These are phyloP conservation scores for Atrina japonica DNA, from an alignment of 2,888 invertebrate genomes.

Conservation along the genomic window DNA sequence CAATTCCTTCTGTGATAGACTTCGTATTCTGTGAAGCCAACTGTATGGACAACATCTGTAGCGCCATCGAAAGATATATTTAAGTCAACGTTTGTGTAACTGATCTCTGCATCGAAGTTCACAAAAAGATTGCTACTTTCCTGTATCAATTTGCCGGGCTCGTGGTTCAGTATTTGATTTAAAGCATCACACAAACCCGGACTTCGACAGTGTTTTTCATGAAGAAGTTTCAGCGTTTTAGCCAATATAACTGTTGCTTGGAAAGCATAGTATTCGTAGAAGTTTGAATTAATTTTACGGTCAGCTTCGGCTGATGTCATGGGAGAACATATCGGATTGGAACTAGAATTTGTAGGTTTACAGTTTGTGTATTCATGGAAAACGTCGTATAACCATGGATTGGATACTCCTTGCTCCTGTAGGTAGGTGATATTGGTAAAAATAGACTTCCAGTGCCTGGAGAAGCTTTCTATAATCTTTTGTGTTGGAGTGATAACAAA, in stretches of 20 bases:
- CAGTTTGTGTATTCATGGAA: conserved; percentile 5
- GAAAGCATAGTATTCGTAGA: conserved; percentile 47
- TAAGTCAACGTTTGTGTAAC: neutral
- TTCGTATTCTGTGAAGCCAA: conserved; percentile 27
- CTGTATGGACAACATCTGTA: neutral
- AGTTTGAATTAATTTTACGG: too few relatives aligned
- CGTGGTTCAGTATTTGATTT: neutral
- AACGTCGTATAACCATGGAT: conserved; percentile 39
- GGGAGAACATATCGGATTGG: neutral
- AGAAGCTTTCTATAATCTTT: conserved; percentile 17
- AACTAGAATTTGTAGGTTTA: conserved; percentile 2
- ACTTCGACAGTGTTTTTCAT: conserved; percentile 4
- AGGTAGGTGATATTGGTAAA: conserved; percentile 29
- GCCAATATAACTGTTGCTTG: conserved; percentile 45
- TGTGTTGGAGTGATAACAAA: conserved; percentile 12
- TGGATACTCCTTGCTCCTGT: conserved; percentile 14
- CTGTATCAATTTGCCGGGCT: neutral
- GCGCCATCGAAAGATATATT: conserved; percentile 7
- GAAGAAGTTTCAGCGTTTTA: conserved; percentile 29
- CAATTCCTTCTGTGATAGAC: conserved; percentile 25
- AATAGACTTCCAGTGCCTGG: conserved; percentile 34
- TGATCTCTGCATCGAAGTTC: neutral
- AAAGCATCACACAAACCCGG: conserved; percentile 10
- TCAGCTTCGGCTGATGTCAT: neutral
- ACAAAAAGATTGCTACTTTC: neutral